phyloP scores from a whole-genome alignment of 2,113 vertebrate genomes.

The Oriolus oriolus region DNA sequence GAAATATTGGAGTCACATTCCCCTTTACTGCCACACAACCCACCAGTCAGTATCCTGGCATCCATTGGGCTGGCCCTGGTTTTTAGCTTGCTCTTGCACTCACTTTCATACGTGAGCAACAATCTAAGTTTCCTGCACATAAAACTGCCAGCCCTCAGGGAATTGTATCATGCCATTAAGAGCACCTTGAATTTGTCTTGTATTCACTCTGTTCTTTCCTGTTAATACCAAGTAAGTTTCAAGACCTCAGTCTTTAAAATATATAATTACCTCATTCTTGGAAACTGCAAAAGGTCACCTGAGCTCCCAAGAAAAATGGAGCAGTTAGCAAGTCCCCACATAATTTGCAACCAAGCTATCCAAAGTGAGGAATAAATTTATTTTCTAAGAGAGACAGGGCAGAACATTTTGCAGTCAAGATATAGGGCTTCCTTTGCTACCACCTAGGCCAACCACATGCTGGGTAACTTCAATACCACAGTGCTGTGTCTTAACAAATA shows the following conservation, averaged over 20 bases:
- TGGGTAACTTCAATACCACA: background rate
- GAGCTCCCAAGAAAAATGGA: background rate
- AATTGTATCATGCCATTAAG: background rate
- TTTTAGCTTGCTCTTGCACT: background rate
- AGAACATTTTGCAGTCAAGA: background rate
- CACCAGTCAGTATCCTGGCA: background rate
- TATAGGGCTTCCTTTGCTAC: background rate
- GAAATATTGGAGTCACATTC: background rate
- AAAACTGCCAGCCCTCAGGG: background rate
- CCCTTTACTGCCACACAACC: background rate
- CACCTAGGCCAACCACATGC: background rate
- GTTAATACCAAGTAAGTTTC: background rate
- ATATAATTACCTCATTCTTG: background rate
- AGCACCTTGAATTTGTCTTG: background rate
- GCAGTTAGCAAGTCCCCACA: background rate
- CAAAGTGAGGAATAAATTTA: background rate
- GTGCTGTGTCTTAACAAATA: background rate
- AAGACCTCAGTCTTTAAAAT: background rate
- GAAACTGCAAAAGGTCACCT: background rate
- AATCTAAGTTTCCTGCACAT: background rate
- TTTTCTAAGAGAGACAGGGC: background rate
- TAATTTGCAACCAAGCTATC: background rate
- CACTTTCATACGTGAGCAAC: background rate
- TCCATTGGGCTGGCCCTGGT: background rate
- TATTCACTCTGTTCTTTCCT: background rate